These are phyloP conservation scores for Atopsyche davidsoni DNA, from an alignment of 1,140 invertebrate species.

Conservation along the genomic window DNA sequence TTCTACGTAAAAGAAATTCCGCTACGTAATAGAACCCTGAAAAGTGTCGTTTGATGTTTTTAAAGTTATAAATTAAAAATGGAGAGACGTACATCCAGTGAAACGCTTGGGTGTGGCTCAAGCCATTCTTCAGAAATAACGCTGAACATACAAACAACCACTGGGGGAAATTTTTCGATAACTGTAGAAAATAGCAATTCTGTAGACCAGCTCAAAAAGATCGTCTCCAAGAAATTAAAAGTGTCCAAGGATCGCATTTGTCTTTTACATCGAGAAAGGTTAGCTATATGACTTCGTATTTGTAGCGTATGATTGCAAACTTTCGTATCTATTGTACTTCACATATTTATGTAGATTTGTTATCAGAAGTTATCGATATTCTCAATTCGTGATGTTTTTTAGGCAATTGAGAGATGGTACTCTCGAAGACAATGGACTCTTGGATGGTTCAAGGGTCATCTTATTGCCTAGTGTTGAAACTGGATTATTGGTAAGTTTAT, in stretches of 20 bases:
- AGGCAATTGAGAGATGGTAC: constrained; percentile 85
- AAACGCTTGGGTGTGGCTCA: constrained; percentile 60
- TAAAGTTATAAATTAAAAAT: constrained; percentile 30
- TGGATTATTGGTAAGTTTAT: constrained; percentile 80
- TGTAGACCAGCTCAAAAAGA: constrained; percentile 82
- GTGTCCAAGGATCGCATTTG: constrained; percentile 88
- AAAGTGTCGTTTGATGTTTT: constrained; percentile 16
- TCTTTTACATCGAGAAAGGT: constrained; percentile 87
- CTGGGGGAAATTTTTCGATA: constrained; percentile 82
- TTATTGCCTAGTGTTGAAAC: constrained; percentile 90
- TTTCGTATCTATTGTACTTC: background rate
- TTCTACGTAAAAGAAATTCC: constrained; percentile 17
- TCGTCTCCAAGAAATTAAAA: constrained; percentile 86
- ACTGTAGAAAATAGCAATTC: constrained; percentile 70
- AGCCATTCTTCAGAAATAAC: constrained; percentile 61
- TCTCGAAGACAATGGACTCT: constrained; percentile 77
- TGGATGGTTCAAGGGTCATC: constrained; percentile 81
- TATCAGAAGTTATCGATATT: background rate
- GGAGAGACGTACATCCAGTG: constrained; percentile 46
- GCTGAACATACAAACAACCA: constrained; percentile 81
- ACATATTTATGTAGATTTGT: background rate
- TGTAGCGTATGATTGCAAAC: too few relatives aligned
- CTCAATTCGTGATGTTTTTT: constrained; percentile 22
- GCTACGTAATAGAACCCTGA: constrained; percentile 14
- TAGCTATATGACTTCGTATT: constrained; percentile 43